phyloP scores from a whole-genome alignment of 2,888 invertebrate genomes.

The Idaea straminata region DNA sequence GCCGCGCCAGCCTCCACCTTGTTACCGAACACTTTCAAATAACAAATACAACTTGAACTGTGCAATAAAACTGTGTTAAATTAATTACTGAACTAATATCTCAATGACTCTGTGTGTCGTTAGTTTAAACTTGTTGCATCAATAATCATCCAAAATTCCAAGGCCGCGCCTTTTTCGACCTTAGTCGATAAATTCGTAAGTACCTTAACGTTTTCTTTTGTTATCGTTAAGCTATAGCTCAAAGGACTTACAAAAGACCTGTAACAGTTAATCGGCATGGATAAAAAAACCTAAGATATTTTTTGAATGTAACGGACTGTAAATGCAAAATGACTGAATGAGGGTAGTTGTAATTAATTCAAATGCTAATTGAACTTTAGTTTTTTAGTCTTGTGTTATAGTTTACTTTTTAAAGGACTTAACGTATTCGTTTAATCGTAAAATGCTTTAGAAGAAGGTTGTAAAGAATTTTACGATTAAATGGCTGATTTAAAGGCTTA shows the following conservation, averaged over 20 bases:
- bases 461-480: too few species aligned
- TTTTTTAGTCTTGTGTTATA: too few species aligned
- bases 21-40: conserved; percentile 36
- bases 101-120: conserved; percentile 15
- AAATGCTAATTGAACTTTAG: too few species aligned
- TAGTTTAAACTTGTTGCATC: conserved; percentile 54
- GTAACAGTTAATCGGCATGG: background rate
- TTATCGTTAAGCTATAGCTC: conserved; percentile 30
- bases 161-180: conserved; percentile 47
- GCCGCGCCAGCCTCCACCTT: conserved; percentile 51
- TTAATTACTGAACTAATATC: conserved; percentile 46
- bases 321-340: background rate
- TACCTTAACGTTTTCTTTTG: conserved; percentile 48
- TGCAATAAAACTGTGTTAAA: conserved; percentile 16
- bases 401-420: too few species aligned
- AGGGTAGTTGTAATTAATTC: background rate
- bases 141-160: conserved; percentile 28
- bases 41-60: conserved; percentile 36
- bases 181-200: conserved; percentile 56
- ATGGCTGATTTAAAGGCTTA: too few species aligned
- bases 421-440: too few species aligned
- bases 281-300: background rate
- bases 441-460: too few species aligned
- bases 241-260: conserved; percentile 15
- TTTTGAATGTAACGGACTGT: background rate